Evolutionary conservation across 2,113 vertebrate genomes (phyloP), one percentile per base, ranked within the genome.

Genomic region (Prinia subflava): DNA sequence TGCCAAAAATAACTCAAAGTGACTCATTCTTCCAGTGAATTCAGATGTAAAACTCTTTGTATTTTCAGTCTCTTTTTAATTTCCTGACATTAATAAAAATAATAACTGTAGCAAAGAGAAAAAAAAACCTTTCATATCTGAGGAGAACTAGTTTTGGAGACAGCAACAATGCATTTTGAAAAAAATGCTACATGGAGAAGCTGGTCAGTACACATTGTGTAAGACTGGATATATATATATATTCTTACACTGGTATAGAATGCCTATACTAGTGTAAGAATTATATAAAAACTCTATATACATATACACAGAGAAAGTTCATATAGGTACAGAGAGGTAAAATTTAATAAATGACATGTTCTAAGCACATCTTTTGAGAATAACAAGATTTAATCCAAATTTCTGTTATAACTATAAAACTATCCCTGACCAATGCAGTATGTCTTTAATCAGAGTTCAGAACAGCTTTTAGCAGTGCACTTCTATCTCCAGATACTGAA

Each of bases 61-160:
- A 55, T 91, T 90, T 90, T 88, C 42, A 88, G 30, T 65, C 21
- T 90, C 39, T 56, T 56, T 85, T 89, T 80, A 86, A 79, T 94
- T 93, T 93, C 64, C 83, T 82, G 77, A 67, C 57, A 75, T 87
- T 78, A 90, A 74, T 74, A 85, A 89, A 94, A 96, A 76, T 83
- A 87, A 65, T 71, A 85, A 68, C 44, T 15, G 24, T 10, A 56
- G 5, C 52, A 76, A 78, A 70, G 31, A 6, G 39, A 53, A 69
- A 5, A 44, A 46, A 52, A 20, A 75, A 27, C 5, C 21, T 92
- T 91, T 91, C 35, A 63, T 52, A 75, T 41, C 11, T 30, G 41
- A 35, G 27, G 15, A 14, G 15, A 79, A 65, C 3, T 23, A 35
- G 10, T 64, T 82, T 55, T 82, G 27, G 39, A 81, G 56, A 82